Base-by-base conservation (phyloP, 2,888 invertebrate genomes). In the Mimumesa dahlbomi region DNA sequence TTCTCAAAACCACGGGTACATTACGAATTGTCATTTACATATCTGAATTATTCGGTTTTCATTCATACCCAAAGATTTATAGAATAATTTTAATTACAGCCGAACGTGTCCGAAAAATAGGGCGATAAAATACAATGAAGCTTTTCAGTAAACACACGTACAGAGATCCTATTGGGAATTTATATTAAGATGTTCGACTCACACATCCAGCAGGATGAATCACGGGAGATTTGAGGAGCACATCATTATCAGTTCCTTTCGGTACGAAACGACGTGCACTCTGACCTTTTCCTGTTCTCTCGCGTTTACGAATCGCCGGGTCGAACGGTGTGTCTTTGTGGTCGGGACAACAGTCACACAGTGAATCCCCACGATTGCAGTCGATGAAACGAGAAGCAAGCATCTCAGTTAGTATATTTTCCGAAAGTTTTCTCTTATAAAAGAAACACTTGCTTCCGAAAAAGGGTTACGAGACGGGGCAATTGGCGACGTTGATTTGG, bases 201-300 rank as follows among this genome's bases (percentile, higher is more conserved):
- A 45, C 19, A 29, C 18, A 22, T 7, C 4, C 1, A 9, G 11
- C n/a, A 18, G 19, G 38, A 45, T 72, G 58, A 65, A 31, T 59
- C 70, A 72, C n/a, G 25, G 29, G 38, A 54, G 16, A 42, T 68
- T 52, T 29, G 36, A 49, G 40, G 40, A 45, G 31, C 11, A 38
- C 36, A 16, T 16, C 45, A 38, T 50, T 73, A 61, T 73, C 59
- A 53, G 34, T 34, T 43, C 42, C 40, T 59, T 67, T n/a, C n/a
- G 18, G 11, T 21, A 59, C 13, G 54, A 31, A 54, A 38, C 49
- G 25, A 40, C 50, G 36, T 50, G 53, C 56, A 46, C 61, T 16
- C 25, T 56, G 66, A 66, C 66, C 72, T 49, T 40, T 18, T 43
- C 46, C 38, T 54, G 29, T 29, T n/a, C 48, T 40, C 50, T 57